A percentile compares a stretch with the other conserved stretches of the same genome.
Conservation (phyloP, 2,888 invertebrate genomes). For the Himalopsyche anomala region DNA sequence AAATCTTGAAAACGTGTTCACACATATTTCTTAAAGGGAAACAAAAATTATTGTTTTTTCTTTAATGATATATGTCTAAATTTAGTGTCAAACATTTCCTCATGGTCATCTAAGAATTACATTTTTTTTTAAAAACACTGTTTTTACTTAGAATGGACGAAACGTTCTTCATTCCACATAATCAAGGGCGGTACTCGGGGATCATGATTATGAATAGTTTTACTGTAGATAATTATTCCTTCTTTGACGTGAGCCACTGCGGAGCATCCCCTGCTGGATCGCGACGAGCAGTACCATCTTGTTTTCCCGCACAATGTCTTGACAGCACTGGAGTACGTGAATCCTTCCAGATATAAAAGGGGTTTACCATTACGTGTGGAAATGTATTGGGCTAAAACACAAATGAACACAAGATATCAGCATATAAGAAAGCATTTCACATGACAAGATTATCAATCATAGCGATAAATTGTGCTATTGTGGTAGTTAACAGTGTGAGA, state of each 20-base stretch:
- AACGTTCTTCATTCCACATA: not conserved
- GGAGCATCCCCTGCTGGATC: slow-evolving; percentile 69
- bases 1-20: too few species aligned
- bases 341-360: slow-evolving; percentile 67
- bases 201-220: slow-evolving; percentile 47
- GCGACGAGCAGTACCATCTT: slow-evolving; percentile 72
- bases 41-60: too few species aligned
- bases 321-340: slow-evolving; percentile 69
- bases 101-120: too few species aligned
- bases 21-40: too few species aligned
- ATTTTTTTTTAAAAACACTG: too few species aligned
- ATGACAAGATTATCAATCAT: slow-evolving; percentile 44
- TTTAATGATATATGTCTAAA: too few species aligned
- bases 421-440: slow-evolving; percentile 65
- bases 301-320: slow-evolving; percentile 67
- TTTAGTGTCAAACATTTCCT: too few species aligned
- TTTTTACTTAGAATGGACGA: too few species aligned
- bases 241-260: slow-evolving; percentile 63
- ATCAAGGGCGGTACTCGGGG: not conserved
- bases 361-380: slow-evolving; percentile 67
- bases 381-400: slow-evolving; percentile 52
- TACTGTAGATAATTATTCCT: slow-evolving; percentile 45
- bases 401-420: not conserved
- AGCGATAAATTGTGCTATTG: too few species aligned
- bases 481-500: too few species aligned